Evolutionary conservation across 2,113 vertebrate species (phyloP), one percentile per base, ranked within the genome.

Genomic region (Peucedramus taeniatus): DNA sequence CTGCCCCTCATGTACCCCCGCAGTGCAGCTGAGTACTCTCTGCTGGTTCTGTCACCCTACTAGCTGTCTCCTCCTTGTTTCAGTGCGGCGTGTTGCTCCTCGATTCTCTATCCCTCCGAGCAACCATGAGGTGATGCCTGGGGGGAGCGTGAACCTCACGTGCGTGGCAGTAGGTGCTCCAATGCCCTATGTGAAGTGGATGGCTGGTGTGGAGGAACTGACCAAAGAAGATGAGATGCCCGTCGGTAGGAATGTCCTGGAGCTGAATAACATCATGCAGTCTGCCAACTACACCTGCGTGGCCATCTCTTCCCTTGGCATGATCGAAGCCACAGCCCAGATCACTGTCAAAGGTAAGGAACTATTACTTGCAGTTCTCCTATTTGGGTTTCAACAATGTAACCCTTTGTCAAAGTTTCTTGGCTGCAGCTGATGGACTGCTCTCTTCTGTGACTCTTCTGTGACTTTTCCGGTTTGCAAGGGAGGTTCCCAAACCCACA

Each of bases 111-210:
- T 99, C 96, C 99, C 99, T 88, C 99, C 99, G 35, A 99, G 98
- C 97, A 99, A 99, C 98, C 99, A 99, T 3, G 99, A 99, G 97
- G 99, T 99, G 97, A 99, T 99, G 99, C 99, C 99, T 1, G 99
- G 99, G 2, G 99, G 99, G 96, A 99, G 98, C 2, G 98, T 99
- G 93, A 99, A 99, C 98, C 98, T 99, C 87, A 99, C 99, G 0
- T 99, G 99, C 2, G 99, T 99, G 64, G 99, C 99, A 1, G 99
- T 99, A 63, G 99, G 99, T 2, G 99, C 99, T 1, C 99, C 99
- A 5, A 99, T 99, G 99, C 99, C 99, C 50, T 99, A 98, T 0
- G 99, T 99, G 80, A 99, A 99, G 98, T 99, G 99, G 99, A 98
- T 99, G 98, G 97, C 97, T 61, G 99, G 98, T 2, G 98, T 98